phyloP scores from a whole-genome alignment of 2,797 vertebrate species.

The Chelidonichthys spinosus region DNA sequence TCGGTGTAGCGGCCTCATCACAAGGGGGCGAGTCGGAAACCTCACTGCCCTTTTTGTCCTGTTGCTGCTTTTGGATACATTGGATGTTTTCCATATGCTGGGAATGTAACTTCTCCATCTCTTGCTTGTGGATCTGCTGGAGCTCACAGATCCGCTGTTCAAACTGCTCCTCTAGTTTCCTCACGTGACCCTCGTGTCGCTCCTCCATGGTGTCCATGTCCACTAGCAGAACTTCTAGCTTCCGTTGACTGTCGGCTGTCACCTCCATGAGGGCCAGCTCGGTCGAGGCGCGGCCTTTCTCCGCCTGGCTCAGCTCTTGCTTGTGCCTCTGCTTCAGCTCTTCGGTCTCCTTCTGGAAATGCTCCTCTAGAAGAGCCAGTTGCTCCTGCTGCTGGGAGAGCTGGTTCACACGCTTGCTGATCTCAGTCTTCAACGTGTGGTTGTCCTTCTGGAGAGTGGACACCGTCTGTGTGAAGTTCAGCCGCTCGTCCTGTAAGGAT shows the following conservation, averaged over 20 bases:
- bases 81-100: conserved; percentile 86
- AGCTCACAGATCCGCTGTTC: conserved; percentile 88
- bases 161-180: conserved; percentile 89
- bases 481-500: conserved; percentile 87
- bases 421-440: conserved; percentile 85
- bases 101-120: conserved; percentile 88
- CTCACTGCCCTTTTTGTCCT: conserved; percentile 63
- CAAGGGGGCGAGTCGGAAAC: neutral
- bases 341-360: conserved; percentile 82
- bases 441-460: conserved; percentile 88
- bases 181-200: conserved; percentile 86
- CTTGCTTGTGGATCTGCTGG: conserved; percentile 86
- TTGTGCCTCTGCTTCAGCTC: conserved; percentile 85
- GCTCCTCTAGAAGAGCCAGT: conserved; percentile 82
- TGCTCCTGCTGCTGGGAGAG: conserved; percentile 82
- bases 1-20: conserved; percentile 52
- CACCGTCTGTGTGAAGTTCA: conserved; percentile 84
- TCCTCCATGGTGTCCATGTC: conserved; percentile 88
- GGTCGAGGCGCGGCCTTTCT: conserved; percentile 82
- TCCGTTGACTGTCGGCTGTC: conserved; percentile 81
- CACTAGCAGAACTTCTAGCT: conserved; percentile 83
- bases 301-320: conserved; percentile 83
- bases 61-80: conserved; percentile 78
- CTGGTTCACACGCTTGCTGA: conserved; percentile 82
- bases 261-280: conserved; percentile 87